These are phyloP conservation scores for Chloropsis hardwickii DNA, from an alignment of 2,113 vertebrate species.

Conservation along the genomic window DNA sequence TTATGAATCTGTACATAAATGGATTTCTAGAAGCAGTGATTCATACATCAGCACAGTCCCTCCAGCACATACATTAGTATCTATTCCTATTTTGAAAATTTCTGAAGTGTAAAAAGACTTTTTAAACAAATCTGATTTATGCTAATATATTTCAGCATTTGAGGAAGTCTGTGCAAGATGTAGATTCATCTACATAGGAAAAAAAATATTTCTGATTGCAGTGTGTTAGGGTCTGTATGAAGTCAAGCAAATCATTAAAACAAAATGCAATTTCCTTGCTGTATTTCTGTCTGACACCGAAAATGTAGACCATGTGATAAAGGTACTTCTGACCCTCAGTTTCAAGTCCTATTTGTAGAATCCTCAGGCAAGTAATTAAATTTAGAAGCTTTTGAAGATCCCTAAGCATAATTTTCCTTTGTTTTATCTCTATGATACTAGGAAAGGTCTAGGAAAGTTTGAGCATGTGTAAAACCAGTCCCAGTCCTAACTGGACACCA, in stretches of 20 bases:
- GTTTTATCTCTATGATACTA: not conserved
- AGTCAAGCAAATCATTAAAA: not conserved
- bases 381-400: not conserved
- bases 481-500: not conserved
- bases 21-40: not conserved
- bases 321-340: not conserved
- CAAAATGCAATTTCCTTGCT: not conserved
- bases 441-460: not conserved
- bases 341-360: not conserved
- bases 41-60: not conserved
- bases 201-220: not conserved
- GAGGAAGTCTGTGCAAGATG: not conserved
- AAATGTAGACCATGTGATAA: not conserved
- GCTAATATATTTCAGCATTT: not conserved
- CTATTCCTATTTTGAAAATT: not conserved
- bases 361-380: not conserved
- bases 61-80: not conserved
- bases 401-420: not conserved
- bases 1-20: not conserved
- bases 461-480: not conserved
- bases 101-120: not conserved
- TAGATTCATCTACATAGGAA: not conserved
- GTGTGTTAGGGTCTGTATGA: not conserved
- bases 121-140: not conserved
- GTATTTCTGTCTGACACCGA: not conserved